Conservation (phyloP, 2,888 invertebrate species). For the Harpagoxenus sublaevis region DNA sequence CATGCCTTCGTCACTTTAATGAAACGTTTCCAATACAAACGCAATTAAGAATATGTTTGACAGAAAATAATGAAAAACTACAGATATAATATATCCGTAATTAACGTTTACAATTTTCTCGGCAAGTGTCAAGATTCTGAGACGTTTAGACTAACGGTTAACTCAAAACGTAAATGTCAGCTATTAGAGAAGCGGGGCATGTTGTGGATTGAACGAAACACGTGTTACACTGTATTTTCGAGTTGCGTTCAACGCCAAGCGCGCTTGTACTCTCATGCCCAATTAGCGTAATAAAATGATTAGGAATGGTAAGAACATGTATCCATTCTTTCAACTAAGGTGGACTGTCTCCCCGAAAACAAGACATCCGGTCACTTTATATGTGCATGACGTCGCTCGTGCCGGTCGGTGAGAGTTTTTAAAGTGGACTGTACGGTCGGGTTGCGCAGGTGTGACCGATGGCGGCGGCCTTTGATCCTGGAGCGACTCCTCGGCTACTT, state of each 20-base stretch:
- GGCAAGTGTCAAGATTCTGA: background rate
- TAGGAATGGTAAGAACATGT: slow-evolving; percentile 3
- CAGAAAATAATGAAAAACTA: background rate
- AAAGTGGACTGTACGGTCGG: slow-evolving; percentile 81
- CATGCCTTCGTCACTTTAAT: background rate
- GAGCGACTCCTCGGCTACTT: slow-evolving; percentile 83
- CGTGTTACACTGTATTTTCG: background rate
- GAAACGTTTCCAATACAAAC: background rate
- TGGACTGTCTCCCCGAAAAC: slow-evolving; percentile 44
- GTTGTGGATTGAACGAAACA: background rate
- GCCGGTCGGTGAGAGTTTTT: slow-evolving; percentile 73
- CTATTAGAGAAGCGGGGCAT: background rate
- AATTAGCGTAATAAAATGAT: slow-evolving; percentile 21
- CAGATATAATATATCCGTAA: background rate
- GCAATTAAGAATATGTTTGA: background rate
- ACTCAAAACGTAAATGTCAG: background rate
- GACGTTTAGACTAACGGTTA: background rate
- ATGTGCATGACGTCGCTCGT: slow-evolving; percentile 24
- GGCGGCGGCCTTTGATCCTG: slow-evolving; percentile 85
- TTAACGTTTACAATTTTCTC: background rate
- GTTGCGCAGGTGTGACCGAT: slow-evolving; percentile 86
- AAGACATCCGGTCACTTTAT: slow-evolving; percentile 17
- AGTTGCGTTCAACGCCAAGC: background rate
- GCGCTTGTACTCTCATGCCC: background rate
- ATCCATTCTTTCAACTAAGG: slow-evolving; percentile 21